Evolutionary conservation across 2,797 vertebrate genomes (phyloP).

Genomic region (Peromyscus nudipes): DNA sequence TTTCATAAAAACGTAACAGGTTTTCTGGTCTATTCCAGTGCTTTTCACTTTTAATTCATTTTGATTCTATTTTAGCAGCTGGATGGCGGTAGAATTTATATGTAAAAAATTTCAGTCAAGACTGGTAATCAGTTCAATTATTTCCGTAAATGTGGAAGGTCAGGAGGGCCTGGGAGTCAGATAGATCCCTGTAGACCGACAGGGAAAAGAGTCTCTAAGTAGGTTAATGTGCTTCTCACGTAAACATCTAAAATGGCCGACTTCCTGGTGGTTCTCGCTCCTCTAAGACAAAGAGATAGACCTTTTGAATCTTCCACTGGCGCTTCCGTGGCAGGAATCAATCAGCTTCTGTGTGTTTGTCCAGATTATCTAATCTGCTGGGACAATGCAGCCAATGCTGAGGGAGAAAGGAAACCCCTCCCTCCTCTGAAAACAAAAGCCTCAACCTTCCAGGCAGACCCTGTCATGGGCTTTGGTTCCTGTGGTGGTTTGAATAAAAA

Average conservation of each 20-base stretch:
- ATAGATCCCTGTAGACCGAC: neutral
- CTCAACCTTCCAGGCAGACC: neutral
- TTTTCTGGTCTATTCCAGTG: neutral
- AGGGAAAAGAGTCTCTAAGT: neutral
- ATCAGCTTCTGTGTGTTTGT: neutral
- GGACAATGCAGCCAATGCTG: neutral
- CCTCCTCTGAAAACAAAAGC: neutral
- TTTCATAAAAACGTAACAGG: conserved; percentile 14
- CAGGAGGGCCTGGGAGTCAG: neutral
- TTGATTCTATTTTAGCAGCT: neutral
- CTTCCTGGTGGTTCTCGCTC: neutral
- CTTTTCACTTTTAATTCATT: conserved; percentile 14
- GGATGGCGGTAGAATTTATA: conserved; percentile 30
- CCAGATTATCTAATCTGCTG: neutral
- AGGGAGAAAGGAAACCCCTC: neutral
- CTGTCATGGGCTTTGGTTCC: neutral
- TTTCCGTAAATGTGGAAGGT: conserved; percentile 25
- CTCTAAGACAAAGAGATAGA: neutral
- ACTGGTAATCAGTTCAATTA: neutral
- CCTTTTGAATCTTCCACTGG: neutral
- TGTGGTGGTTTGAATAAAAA: neutral
- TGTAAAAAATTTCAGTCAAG: neutral
- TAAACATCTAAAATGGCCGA: neutral
- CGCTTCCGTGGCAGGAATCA: neutral
- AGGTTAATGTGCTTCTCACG: neutral